Conservation (phyloP, 2,888 invertebrate species). For the Portevinia maculata region DNA sequence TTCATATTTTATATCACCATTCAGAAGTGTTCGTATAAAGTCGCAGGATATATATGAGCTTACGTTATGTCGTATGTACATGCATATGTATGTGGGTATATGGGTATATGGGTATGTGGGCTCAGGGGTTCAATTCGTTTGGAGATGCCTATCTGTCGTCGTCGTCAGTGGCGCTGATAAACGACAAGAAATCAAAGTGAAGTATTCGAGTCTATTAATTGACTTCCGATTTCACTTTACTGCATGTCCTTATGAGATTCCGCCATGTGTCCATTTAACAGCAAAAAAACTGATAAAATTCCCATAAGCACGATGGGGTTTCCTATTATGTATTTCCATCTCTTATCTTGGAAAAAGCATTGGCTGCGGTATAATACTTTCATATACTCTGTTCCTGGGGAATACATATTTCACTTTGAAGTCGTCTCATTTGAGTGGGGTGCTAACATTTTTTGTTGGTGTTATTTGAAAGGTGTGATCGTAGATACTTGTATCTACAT, state of each 20-base stretch:
- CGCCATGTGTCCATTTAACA: constrained; percentile 37
- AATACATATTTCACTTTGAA: too few relatives aligned
- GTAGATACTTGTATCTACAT: too few relatives aligned
- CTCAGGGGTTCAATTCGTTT: too few relatives aligned
- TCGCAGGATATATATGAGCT: constrained; percentile 10
- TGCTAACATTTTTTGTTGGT: too few relatives aligned
- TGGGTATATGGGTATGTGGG: constrained; percentile 1
- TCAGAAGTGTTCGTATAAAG: constrained; percentile 47
- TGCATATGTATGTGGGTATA: neutral
- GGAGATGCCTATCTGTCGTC: constrained; percentile 30
- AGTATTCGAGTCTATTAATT: constrained; percentile 66
- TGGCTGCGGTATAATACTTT: too few relatives aligned
- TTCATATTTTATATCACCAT: constrained; percentile 69
- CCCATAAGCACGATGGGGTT: constrained; percentile 17
- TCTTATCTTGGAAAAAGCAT: too few relatives aligned
- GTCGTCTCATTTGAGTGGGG: too few relatives aligned
- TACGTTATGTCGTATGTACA: neutral
- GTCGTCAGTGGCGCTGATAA: constrained; percentile 49
- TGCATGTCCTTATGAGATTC: constrained; percentile 42
- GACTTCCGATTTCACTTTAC: constrained; percentile 69
- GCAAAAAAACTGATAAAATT: constrained; percentile 20
- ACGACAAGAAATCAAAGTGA: constrained; percentile 63
- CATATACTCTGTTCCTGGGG: too few relatives aligned
- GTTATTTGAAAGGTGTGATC: too few relatives aligned
- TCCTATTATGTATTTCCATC: neutral